phyloP scores from a whole-genome alignment of 2,888 invertebrate species.

The Deroplatys truncata region DNA sequence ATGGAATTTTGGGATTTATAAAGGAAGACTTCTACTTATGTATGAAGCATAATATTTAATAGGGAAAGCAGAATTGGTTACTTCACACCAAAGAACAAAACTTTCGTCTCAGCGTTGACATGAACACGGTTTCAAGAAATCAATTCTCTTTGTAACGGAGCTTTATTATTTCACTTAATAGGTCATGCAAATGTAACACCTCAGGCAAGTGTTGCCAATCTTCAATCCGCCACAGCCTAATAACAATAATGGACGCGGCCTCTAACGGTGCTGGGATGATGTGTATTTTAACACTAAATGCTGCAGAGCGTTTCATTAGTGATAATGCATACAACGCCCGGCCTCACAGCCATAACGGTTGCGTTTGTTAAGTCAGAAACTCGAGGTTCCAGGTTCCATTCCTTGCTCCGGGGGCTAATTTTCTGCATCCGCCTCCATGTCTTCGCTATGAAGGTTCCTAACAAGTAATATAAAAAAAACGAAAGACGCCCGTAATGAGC shows the following conservation, averaged over 20 bases:
- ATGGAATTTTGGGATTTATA: too few relatives aligned
- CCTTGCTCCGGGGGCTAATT: background rate
- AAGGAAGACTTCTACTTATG: too few relatives aligned
- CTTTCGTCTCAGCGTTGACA: too few relatives aligned
- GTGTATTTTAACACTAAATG: background rate
- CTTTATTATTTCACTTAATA: background rate
- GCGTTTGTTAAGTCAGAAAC: background rate
- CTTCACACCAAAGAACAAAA: too few relatives aligned
- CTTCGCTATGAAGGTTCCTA: background rate
- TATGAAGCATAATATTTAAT: too few relatives aligned
- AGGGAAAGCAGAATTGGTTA: too few relatives aligned
- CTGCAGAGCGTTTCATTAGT: background rate
- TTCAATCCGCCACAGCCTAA: background rate
- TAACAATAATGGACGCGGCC: background rate
- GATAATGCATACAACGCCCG: background rate
- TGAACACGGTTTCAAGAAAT: background rate
- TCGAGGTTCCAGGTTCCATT: background rate
- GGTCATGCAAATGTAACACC: background rate
- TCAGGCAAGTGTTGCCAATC: background rate
- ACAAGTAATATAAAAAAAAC: background rate
- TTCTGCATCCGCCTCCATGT: background rate
- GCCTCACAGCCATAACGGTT: background rate
- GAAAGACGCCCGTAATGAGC: background rate
- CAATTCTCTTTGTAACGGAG: background rate
- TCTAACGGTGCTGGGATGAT: background rate